Base-by-base conservation (phyloP, 2,888 invertebrate genomes). In the Euplagia quadripunctaria region DNA sequence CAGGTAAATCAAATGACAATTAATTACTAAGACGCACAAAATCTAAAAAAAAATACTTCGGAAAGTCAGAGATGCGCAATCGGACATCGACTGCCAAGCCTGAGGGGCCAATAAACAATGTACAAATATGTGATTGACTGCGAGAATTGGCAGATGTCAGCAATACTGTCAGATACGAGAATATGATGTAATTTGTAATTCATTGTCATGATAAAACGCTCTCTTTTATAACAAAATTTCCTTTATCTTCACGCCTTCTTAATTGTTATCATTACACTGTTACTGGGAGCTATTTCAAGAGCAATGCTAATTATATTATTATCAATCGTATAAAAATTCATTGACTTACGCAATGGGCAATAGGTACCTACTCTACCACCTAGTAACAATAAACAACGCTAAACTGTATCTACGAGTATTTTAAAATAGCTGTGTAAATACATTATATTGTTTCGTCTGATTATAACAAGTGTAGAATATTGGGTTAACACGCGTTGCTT, bases 381-480 rank as follows among this genome's bases (percentile, higher is more conserved):
- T 61, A 58, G 58, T 31, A 58, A 61, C 61, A 61, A 9, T 4
- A 46, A 6, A 31, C 12, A 31, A 58, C 11, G 20, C 12, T 58
- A 58, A 31, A 58, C 14, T 61, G 2, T 46, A 46, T 9, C 43
- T 61, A 31, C 46, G 5, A 52, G 6, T 5, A 61, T 31, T 69
- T 69, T 49, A 17, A 31, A 61, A 61, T 61, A 61, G 46, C 14
- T 68, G 51, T 49, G 12, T 49, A 64, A 64, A 70, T 51, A 46
- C 16, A 46, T 46, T 31, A 41, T 49, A 49, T 17, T 63, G 6
- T 46, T 58, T 68, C 68, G 46, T 68, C 42, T 43, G 61, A 61
- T 31, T 46, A 1, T 61, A 68, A 61, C 16, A 20, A 31, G 58
- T 58, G 68, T 58, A 31, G 46, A 46, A 46, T 46, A 61, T 61